Evolutionary conservation across 2,888 invertebrate genomes (phyloP).

Genomic region (Psylliodes chrysocephalus): DNA sequence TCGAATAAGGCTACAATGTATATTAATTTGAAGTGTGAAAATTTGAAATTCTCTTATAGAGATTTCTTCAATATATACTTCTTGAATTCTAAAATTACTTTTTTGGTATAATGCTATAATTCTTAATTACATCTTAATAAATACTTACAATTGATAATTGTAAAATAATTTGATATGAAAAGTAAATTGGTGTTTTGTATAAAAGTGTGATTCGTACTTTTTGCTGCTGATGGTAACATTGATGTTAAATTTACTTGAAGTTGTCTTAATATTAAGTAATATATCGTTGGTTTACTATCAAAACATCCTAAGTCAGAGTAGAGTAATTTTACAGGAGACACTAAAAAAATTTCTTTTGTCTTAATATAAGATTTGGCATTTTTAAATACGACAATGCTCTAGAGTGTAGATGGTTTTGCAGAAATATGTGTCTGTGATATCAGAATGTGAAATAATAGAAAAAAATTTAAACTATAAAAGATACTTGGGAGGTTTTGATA

Average conservation of each 20-base stretch:
- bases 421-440: too few species aligned
- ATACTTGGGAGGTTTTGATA: too few species aligned
- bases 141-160: constrained; percentile 23
- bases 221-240: constrained; percentile 12
- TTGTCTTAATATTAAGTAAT: constrained; percentile 11
- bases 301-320: too few species aligned
- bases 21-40: neutral
- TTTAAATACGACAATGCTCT: too few species aligned
- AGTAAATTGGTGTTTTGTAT: constrained; percentile 32
- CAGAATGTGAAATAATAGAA: too few species aligned
- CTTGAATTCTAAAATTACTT: constrained; percentile 25
- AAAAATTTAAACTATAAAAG: too few species aligned
- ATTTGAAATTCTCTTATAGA: constrained; percentile 11
- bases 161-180: constrained; percentile 30
- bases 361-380: too few species aligned
- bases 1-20: neutral
- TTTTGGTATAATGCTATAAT: constrained; percentile 17
- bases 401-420: too few species aligned
- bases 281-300: too few species aligned
- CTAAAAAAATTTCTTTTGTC: too few species aligned
- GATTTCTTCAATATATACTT: constrained; percentile 5
- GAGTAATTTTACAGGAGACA: too few species aligned
- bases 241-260: constrained; percentile 11
- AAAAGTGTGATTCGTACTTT: constrained; percentile 27
- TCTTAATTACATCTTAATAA: constrained; percentile 13